A percentile compares a stretch with the other conserved stretches of the same genome.
phyloP scores from a whole-genome alignment of 2,797 vertebrate species.

The Semotilus atromaculatus region DNA sequence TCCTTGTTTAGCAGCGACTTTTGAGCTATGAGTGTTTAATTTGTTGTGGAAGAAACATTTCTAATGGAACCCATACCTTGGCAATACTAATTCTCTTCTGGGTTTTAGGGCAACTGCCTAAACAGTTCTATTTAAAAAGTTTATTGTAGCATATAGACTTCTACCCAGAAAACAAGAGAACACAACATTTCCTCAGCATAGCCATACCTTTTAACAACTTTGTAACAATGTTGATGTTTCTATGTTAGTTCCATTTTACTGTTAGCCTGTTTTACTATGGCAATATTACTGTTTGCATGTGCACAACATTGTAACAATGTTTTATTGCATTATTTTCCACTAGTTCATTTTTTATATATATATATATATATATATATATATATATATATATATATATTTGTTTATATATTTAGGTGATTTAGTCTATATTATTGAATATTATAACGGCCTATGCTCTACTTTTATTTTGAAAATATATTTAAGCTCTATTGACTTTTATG shows the following conservation, averaged over 20 bases:
- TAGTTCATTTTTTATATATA: background rate
- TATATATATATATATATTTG: background rate
- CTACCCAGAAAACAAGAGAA: background rate
- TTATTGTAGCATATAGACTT: background rate
- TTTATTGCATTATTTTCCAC: background rate
- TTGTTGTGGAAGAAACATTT: background rate
- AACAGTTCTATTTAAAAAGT: background rate
- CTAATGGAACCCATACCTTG: no score
- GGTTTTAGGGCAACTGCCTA: background rate
- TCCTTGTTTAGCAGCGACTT: background rate
- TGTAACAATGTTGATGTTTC: background rate
- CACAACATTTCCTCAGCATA: background rate
- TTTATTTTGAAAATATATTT: slow-evolving; percentile 7
- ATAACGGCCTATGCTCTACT: background rate
- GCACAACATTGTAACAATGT: background rate
- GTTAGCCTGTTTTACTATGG: background rate
- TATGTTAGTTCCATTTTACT: background rate
- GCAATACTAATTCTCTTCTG: background rate
- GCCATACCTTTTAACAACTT: background rate
- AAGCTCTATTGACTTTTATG: background rate
- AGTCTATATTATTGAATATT: background rate
- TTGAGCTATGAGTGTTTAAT: no score
- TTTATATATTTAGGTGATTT: background rate
- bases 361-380: background rate
- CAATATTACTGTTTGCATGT: background rate